Base-by-base conservation (phyloP, 2,888 invertebrate species). In the Theretra japonica region DNA sequence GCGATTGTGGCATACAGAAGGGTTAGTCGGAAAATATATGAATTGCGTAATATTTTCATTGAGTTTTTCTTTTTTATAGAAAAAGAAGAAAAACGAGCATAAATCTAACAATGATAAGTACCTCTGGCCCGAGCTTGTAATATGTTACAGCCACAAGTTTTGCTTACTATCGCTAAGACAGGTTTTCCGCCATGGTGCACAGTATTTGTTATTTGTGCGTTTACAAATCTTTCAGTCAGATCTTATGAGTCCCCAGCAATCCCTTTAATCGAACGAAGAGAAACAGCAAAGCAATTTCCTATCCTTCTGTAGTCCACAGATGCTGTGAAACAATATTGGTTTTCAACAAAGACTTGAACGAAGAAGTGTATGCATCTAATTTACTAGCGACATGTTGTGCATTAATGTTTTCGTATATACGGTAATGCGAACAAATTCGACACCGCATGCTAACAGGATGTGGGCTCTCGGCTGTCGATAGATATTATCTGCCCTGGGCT, bases 1-100 rank as follows among this genome's bases (percentile, higher is more conserved):
- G 82, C 82, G 85, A 81, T 79, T 80, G 77, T 73, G 74, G 75
- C 83, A 83, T 83, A 83, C 86, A 85, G 85, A 85, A 82, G 77
- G 68, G 68, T 50, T 69, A 69, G 62, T 73, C 72, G 11, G 19
- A 33, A 30, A 11, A 21, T 2, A 28, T 28, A 2, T 28, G 28
- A 28, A 28, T 57, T 23, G 17, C 5, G 17, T 53, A n/a, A 28
- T 68, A 41, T 15, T 41, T 41, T 41, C 11, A 41, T 41, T 15
- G 15, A 41, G 41, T 41, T 41, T 41, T 41, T 41, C 1, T 15
- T 41, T 41, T 41, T 41, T 41, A 11, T 1, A 1, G 41, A 11
- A 11, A 41, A 1, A 33, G 41, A 11, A 41, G 1, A 11, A 11
- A 11, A 41, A 41, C 41, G 33, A 33, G 33, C 33, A 33, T 33